Evolutionary conservation across 1,140 invertebrate genomes (phyloP).

Genomic region (Pentalonia nigronervosa): DNA sequence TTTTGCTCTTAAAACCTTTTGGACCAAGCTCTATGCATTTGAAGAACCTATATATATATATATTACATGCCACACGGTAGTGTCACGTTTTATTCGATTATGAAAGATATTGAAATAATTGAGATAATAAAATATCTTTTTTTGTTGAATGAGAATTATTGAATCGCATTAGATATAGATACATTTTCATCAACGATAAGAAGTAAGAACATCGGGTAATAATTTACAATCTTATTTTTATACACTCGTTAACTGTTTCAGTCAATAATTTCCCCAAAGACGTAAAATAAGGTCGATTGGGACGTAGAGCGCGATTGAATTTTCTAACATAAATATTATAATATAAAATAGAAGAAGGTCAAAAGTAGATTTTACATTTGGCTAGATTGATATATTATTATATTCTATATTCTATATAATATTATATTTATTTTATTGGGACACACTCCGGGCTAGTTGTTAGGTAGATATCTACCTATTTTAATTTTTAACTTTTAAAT

Average conservation of each 20-base stretch:
- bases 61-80: background rate
- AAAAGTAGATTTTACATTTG: background rate
- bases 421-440: background rate
- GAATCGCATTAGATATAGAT: background rate
- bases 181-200: background rate
- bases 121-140: background rate
- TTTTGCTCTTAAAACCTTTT: background rate
- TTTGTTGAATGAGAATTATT: background rate
- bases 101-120: background rate
- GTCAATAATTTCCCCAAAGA: constrained; percentile 14
- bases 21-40: background rate
- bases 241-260: background rate
- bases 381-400: background rate
- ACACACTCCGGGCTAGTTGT: background rate
- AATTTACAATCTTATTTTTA: background rate
- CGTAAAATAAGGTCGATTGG: background rate
- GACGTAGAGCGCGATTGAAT: background rate
- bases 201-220: background rate
- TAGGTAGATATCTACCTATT: background rate
- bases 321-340: background rate
- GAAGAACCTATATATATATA: background rate
- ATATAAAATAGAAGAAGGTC: background rate
- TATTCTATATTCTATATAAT: background rate
- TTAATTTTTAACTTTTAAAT: background rate
- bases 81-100: background rate